Base-by-base conservation (phyloP, 2,888 invertebrate species). In the Oligia latruncula region DNA sequence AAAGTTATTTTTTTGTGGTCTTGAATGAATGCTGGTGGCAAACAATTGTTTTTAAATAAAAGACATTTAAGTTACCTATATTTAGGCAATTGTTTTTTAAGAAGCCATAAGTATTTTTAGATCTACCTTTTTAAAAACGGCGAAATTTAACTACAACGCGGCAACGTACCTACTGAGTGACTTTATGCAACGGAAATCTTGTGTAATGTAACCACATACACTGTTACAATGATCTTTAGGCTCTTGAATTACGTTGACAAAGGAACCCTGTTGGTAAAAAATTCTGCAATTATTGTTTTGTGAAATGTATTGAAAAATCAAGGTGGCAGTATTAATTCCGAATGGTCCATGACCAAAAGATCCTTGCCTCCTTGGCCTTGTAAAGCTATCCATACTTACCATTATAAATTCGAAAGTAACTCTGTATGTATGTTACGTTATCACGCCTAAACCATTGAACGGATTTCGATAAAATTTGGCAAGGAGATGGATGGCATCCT, bases 1-100 rank as follows among this genome's bases (percentile, higher is more conserved):
- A 68, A 46, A 77, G 40, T 80, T 17, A 15, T 75, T 75, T 66
- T 67, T 78, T 62, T 78, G 46, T 65, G 46, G 8, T 29, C 17
- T 49, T 40, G 13, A 58, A 75, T 70, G 3, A 83, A 65, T 73
- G 46, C 11, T 23, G 0, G 49, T 71, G 55, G 43, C 20, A 65
- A n/a, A 15, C 23, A 20, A 62, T 78, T 66, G 49, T 72, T 65
- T 35, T 8, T 5, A 1, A 0, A 20, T 8, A 20, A 20, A 20
- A 55, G 58, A 9, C 23, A 52, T 43, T 35, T 35, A 49, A 15
- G 3, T 49, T 49, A 29, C 29, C 29, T 29, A 49, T 15, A 9
- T 49, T 15, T 49, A 49, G 6, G 55, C 8, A 55, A 23, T 55
- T 55, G 55, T 55, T 55, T 55, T 52, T 55, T 23, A 55, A 20